A percentile compares a stretch with the other conserved stretches of the same genome.
Evolutionary conservation across 2,113 vertebrate genomes (phyloP).

Genomic region (Pholis gunnellus): DNA sequence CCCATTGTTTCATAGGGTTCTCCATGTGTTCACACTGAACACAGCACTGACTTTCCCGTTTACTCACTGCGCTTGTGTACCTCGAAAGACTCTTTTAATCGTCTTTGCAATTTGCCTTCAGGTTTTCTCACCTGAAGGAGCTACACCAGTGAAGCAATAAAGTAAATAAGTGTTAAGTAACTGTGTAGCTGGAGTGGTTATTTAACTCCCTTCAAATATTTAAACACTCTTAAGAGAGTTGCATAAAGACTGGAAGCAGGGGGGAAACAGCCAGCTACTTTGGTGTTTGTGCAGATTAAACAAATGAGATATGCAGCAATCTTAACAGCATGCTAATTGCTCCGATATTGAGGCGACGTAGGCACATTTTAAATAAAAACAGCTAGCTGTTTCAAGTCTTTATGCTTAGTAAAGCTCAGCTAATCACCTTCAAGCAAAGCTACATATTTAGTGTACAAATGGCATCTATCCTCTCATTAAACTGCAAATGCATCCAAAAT

Average conservation of each 20-base stretch:
- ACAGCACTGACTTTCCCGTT: conserved; percentile 50
- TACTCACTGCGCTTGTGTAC: conserved; percentile 21
- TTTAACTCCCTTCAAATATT: neutral
- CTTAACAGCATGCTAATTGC: neutral
- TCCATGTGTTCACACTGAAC: conserved; percentile 52
- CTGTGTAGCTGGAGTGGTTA: neutral
- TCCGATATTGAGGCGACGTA: neutral
- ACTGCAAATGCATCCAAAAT: neutral
- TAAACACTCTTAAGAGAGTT: neutral
- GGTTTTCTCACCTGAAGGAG: conserved; percentile 27
- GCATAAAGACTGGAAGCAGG: neutral
- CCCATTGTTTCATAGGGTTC: conserved; percentile 55
- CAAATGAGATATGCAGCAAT: neutral
- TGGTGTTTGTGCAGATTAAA: neutral
- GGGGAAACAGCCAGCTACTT: neutral
- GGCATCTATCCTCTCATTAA: neutral
- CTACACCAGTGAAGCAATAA: neutral
- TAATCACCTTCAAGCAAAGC: neutral
- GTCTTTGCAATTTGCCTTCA: conserved; percentile 1
- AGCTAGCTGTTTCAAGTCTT: neutral
- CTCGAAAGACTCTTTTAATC: neutral
- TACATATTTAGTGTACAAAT: neutral
- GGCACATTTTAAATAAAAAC: neutral
- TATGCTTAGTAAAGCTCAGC: neutral
- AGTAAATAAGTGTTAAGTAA: neutral